Conservation (phyloP, 2,113 vertebrate species). For the Gobius niger region DNA sequence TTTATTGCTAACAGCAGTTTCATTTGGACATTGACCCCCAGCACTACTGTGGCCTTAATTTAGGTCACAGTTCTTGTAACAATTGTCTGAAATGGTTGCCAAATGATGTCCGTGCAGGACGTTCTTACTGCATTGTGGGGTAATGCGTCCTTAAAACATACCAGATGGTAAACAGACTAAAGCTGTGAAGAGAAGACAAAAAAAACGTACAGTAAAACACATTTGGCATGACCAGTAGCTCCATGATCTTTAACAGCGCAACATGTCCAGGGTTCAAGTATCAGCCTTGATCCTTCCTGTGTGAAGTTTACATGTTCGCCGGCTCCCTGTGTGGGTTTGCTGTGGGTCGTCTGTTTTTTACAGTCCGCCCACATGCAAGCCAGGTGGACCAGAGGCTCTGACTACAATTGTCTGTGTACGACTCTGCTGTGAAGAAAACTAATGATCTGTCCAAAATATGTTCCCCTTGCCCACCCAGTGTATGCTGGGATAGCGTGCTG, state of each 20-base stretch:
- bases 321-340: conserved; percentile 42
- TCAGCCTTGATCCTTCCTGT: conserved; percentile 51
- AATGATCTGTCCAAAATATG: conserved; percentile 46
- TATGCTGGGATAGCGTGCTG: conserved; percentile 31
- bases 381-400: conserved; percentile 54
- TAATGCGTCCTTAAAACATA: not conserved
- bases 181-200: not conserved
- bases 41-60: not conserved
- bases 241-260: conserved; percentile 44
- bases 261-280: conserved; percentile 41
- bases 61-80: not conserved
- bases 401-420: conserved; percentile 11
- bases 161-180: conserved; percentile 7
- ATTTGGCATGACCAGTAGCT: conserved; percentile 39
- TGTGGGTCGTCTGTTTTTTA: conserved; percentile 56
- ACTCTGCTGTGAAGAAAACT: conserved; percentile 27
- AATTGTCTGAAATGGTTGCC: not conserved
- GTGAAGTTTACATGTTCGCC: conserved; percentile 57
- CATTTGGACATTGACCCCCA: not conserved
- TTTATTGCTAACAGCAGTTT: not conserved
- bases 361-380: conserved; percentile 53
- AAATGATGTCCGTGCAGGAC: not conserved
- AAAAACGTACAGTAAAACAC: conserved; percentile 17
- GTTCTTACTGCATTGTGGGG: not conserved
- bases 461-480: conserved; percentile 24